Conservation (phyloP, 1,140 invertebrate species). For the Drosophila mayri region DNA sequence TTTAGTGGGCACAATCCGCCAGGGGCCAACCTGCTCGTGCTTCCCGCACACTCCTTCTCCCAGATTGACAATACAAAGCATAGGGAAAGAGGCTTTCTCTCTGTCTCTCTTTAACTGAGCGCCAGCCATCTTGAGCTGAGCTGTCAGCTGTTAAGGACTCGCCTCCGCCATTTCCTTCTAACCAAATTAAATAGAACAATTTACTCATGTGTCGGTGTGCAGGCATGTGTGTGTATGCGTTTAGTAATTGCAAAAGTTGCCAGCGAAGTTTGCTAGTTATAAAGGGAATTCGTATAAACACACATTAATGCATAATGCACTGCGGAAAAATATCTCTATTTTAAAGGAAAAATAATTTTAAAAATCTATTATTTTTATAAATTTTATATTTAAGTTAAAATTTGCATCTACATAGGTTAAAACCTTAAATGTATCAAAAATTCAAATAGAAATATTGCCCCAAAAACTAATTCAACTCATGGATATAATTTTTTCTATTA, state of each 20-base stretch:
- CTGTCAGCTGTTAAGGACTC: conserved; percentile 51
- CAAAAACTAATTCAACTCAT: no score
- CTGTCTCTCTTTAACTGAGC: neutral
- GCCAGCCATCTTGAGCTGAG: conserved; percentile 56
- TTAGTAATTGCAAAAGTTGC: conserved; percentile 77
- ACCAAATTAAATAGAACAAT: conserved; percentile 50
- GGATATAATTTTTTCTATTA: no score
- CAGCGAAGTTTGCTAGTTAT: conserved; percentile 48
- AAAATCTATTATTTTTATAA: no score
- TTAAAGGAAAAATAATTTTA: no score
- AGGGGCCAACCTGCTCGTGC: conserved; percentile 31
- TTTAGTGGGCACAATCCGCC: conserved; percentile 66
- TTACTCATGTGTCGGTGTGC: conserved; percentile 47
- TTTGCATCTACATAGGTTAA: no score
- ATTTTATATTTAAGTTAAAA: no score
- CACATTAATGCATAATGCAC: conserved; percentile 15
- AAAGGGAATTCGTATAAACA: conserved; percentile 56
- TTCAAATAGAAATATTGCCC: no score
- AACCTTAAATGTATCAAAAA: no score
- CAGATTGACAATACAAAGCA: conserved; percentile 58
- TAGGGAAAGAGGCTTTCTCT: neutral
- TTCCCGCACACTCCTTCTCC: conserved; percentile 2
- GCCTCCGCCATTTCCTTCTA: conserved; percentile 22
- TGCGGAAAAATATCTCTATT: neutral
- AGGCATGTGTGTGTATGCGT: conserved; percentile 43